Conservation (phyloP, 2,797 vertebrate genomes). For the Anguilla marmorata region DNA sequence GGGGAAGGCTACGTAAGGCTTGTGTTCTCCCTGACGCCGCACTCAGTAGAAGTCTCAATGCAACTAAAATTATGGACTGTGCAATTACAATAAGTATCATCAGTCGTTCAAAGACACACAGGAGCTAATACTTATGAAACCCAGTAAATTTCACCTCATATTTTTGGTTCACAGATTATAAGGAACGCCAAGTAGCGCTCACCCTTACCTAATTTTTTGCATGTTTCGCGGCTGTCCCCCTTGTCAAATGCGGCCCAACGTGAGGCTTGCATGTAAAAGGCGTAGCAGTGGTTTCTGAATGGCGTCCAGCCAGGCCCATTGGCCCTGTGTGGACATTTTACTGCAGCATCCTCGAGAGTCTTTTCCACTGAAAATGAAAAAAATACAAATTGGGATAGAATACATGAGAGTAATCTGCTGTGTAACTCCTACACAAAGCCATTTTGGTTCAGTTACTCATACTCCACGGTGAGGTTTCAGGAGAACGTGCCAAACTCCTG, state of each 20-base stretch:
- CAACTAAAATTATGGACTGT: too few species aligned
- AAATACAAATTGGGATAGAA: conserved; percentile 16
- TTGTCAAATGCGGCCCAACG: conserved; percentile 69
- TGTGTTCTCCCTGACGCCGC: neutral
- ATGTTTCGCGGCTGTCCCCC: conserved; percentile 67
- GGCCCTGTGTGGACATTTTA: conserved; percentile 85
- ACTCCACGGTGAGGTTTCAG: neutral
- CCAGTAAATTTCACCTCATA: neutral
- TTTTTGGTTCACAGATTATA: neutral
- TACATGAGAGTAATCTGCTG: neutral
- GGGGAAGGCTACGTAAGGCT: too few species aligned
- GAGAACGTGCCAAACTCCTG: neutral
- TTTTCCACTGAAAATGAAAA: conserved; percentile 65
- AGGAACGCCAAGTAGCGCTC: neutral
- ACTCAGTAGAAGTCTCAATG: too few species aligned
- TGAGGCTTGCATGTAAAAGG: conserved; percentile 77
- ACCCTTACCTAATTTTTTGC: conserved; percentile 79
- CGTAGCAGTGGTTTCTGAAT: conserved; percentile 89
- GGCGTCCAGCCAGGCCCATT: conserved; percentile 90
- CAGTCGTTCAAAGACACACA: neutral
- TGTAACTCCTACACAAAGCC: neutral
- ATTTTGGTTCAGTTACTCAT: too few species aligned
- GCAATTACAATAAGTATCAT: too few species aligned
- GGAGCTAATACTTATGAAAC: neutral
- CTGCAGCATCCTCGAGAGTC: conserved; percentile 56